Evolutionary conservation across 2,888 invertebrate genomes (phyloP).

Genomic region (Dryobota labecula): DNA sequence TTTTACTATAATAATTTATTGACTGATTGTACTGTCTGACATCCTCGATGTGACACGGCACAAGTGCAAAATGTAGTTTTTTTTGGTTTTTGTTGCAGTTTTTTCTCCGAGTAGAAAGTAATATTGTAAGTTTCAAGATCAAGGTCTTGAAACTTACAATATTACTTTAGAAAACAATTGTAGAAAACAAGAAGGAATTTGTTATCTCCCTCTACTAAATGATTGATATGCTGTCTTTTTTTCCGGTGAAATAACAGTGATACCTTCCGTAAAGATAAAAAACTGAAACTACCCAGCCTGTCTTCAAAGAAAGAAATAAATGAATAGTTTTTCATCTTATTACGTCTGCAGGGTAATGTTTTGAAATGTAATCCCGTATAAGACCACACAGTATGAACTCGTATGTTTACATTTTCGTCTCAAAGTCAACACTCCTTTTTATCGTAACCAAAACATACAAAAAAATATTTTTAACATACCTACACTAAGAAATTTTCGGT

Average conservation of each 20-base stretch:
- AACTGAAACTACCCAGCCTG: neutral
- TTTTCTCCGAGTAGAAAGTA: too few relatives aligned
- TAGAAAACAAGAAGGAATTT: neutral
- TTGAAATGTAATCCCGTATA: constrained; percentile 39
- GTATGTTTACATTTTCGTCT: constrained; percentile 37
- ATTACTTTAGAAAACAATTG: neutral
- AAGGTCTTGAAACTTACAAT: neutral
- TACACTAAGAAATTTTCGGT: constrained; percentile 24
- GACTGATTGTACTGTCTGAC: constrained; percentile 3
- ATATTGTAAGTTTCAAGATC: too few relatives aligned
- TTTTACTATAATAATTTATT: constrained; percentile 38
- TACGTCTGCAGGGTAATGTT: constrained; percentile 21
- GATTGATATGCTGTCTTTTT: neutral
- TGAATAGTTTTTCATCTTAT: constrained; percentile 4
- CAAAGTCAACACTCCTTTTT: constrained; percentile 20
- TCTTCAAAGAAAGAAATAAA: constrained; percentile 11
- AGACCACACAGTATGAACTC: constrained; percentile 47
- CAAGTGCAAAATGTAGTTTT: constrained; percentile 12
- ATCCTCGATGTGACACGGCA: constrained; percentile 7
- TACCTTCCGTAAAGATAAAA: neutral
- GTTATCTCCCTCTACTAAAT: neutral
- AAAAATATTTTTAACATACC: constrained; percentile 37
- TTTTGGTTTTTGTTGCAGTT: neutral
- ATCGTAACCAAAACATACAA: constrained; percentile 37
- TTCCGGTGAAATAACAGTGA: too few relatives aligned